Percentiles rank a stretch among this genome's conserved stretches.
Conservation (phyloP, 2,113 vertebrate genomes). For the Salvelinus namaycush region DNA sequence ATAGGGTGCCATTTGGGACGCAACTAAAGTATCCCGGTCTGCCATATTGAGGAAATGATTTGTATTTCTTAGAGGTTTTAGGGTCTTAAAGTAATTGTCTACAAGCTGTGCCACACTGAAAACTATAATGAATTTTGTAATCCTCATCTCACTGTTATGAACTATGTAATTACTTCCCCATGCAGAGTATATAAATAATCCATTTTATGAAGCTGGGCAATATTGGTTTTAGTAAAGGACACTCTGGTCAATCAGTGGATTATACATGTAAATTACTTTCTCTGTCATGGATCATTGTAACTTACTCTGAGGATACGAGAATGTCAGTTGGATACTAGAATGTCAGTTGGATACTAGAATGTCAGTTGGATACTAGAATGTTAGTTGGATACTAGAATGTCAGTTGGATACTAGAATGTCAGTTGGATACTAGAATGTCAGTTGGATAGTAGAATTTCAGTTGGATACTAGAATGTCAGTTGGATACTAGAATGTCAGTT, state of each 20-base stretch:
- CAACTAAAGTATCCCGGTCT: slow-evolving; percentile 7
- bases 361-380: too few relatives aligned
- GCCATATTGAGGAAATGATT: slow-evolving; percentile 76
- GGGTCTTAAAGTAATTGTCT: slow-evolving; percentile 65
- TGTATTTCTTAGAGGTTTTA: slow-evolving; percentile 2
- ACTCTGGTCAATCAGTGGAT: slow-evolving; percentile 46
- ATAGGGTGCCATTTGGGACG: too few relatives aligned
- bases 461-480: too few relatives aligned
- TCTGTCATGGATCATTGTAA: slow-evolving; percentile 17
- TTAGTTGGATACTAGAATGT: too few relatives aligned
- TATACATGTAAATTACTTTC: slow-evolving; percentile 44
- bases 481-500: too few relatives aligned
- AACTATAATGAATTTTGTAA: slow-evolving; percentile 80
- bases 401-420: too few relatives aligned
- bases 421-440: too few relatives aligned
- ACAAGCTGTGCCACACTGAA: slow-evolving; percentile 75
- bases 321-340: too few relatives aligned
- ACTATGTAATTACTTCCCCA: slow-evolving; percentile 74
- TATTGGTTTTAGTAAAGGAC: slow-evolving; percentile 55
- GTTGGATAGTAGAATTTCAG: too few relatives aligned
- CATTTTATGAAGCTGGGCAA: slow-evolving; percentile 67
- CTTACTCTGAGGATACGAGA: background rate
- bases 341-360: too few relatives aligned
- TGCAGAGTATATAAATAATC: slow-evolving; percentile 69
- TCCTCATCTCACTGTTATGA: slow-evolving; percentile 79